Conservation (phyloP, 2,113 vertebrate genomes). For the Motacilla alba region DNA sequence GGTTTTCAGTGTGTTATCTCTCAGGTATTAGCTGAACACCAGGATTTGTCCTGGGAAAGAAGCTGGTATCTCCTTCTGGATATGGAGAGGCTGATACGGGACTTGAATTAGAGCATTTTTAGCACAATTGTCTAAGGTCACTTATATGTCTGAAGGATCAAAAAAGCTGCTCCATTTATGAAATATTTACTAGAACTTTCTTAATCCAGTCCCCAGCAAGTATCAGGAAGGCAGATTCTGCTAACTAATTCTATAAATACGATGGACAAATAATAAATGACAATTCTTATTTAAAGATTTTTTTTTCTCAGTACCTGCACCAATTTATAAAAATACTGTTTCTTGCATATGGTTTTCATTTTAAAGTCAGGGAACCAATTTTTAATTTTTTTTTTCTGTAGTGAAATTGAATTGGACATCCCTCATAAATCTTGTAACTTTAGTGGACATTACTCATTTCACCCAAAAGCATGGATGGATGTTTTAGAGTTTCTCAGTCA, state of each 20-base stretch:
- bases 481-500: constrained; percentile 25
- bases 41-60: background rate
- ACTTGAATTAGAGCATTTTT: background rate
- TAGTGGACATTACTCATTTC: constrained; percentile 67
- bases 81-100: background rate
- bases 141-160: background rate
- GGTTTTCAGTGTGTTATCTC: background rate
- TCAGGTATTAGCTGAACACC: background rate
- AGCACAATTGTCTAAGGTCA: background rate
- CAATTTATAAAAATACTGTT: constrained; percentile 45
- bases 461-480: constrained; percentile 49
- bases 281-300: background rate
- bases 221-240: background rate
- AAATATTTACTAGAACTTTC: background rate
- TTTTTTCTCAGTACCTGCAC: constrained; percentile 46
- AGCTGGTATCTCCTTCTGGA: background rate
- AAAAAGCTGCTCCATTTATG: background rate
- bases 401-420: constrained; percentile 70
- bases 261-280: background rate
- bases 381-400: constrained; percentile 54
- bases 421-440: constrained; percentile 73
- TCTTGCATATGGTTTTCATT: constrained; percentile 70
- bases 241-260: background rate
- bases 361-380: constrained; percentile 62
- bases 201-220: background rate